Evolutionary conservation across 1,140 invertebrate species (phyloP), one percentile per base, ranked within the genome.

Genomic region (Pogonomyrmex californicus): DNA sequence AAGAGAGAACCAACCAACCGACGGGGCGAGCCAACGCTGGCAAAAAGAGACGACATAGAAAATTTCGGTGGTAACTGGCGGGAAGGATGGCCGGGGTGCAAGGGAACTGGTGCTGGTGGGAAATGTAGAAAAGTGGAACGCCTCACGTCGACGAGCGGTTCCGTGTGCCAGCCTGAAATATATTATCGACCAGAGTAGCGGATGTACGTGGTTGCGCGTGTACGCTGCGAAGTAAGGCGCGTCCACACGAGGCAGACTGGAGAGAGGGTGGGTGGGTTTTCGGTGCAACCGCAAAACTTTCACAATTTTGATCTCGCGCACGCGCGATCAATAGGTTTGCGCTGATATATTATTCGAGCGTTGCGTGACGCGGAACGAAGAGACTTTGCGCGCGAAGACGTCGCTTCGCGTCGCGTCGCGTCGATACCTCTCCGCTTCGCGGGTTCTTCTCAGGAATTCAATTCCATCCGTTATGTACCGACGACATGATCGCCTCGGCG

Each of bases 301-400:
- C 73, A 91, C 87, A 91, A 91, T 91, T 91, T 91, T 89, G 73
- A 83, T 83, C n/a, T n/a, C n/a, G n/a, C 23, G 23, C 83, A 78
- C 30, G 65, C 63, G 60, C 66, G 68, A 83, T 70, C 75, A 78
- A 89, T 91, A 70, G 87, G 41, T 70, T 76, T 49, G 12, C 44
- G 56, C 62, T 88, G 71, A 90, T 91, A 90, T 88, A 90, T 90
- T 86, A 88, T 89, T 91, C 85, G 89, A 66, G 66, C 56, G 44
- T 71, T 23, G 23, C 83, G 78, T 83, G 86, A 62, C 85, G 14
- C 54, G 71, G 56, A 66, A 44, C 44, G 63, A 76, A 30, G 44
- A 73, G 49, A 44, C 75, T 77, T 79, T 58, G 33, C 38, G 71
- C 77, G 82, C 49, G 58, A 36, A 33, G 51, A 10, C 68, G 47